Conservation (phyloP, 2,797 vertebrate species). For the Anolis apletophallus region DNA sequence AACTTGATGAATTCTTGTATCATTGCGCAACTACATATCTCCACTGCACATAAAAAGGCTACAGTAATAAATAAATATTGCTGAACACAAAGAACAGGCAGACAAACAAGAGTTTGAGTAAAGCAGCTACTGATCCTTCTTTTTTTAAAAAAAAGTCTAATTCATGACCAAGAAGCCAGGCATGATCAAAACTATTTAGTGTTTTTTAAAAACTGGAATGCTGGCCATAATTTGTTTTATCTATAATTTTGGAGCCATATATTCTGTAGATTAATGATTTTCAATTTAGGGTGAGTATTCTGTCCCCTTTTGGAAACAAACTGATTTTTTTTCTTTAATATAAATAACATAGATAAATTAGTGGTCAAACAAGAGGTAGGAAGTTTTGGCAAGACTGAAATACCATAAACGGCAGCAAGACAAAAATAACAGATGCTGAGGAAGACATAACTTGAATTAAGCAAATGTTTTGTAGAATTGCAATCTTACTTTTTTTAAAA, state of each 20-base stretch:
- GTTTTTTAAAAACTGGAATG: not conserved
- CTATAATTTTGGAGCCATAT: not conserved
- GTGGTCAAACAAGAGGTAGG: not conserved
- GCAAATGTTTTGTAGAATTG: not conserved
- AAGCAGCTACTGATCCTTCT: too few species aligned
- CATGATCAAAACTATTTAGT: not conserved
- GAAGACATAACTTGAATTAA: not conserved
- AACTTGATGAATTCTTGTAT: not conserved
- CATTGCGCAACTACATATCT: not conserved
- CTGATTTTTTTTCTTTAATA: not conserved
- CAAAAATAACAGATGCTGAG: not conserved
- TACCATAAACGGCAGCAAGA: not conserved
- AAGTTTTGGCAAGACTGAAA: not conserved
- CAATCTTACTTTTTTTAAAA: not conserved
- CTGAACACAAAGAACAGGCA: not conserved
- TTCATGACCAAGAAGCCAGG: not conserved
- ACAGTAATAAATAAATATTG: not conserved
- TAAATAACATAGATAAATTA: not conserved
- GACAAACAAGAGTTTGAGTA: not conserved
- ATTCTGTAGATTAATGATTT: not conserved
- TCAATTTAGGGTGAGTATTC: not conserved
- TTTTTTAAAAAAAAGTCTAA: too few species aligned
- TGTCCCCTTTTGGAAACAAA: not conserved
- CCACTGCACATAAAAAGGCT: not conserved
- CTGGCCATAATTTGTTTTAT: not conserved